Evolutionary conservation across 2,888 invertebrate genomes (phyloP), one percentile per base, ranked within the genome.

Genomic region (Machimus rusticus): DNA sequence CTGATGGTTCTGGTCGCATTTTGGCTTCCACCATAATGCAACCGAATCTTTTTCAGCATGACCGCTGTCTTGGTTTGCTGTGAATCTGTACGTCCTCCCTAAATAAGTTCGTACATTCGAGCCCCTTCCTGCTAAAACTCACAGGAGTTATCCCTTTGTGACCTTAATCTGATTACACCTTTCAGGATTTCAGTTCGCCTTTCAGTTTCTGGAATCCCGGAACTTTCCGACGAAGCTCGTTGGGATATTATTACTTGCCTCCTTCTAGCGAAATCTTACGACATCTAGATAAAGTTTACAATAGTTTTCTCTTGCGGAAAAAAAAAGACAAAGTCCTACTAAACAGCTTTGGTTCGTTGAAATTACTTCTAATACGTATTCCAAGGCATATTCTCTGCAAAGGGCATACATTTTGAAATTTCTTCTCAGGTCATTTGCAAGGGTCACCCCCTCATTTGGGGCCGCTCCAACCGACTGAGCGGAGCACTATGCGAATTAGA

Each of bases 91-190:
- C 5, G 28, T 79, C 23, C 9, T 16, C 23, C 9, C 23, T 46
- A 66, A 66, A 51, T 79, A 79, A 16, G 78, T 78, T 14, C 12
- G 79, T 46, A 51, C 46, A 12, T 79, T 46, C n/a, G 46, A 28
- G 16, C 23, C 23, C 19, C 23, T 51, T 23, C 16, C n/a, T 14
- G 51, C 23, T 12, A 51, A 79, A 79, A 28, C 6, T 79, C 79
- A 5, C 23, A 31, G n/a, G 46, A 78, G 78, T 78, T 78, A 19
- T 43, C 3, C 79, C 51, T 51, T 46, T 79, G 28, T 14, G 51
- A 46, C 16, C 79, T 46, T 79, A 79, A 79, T 79, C 79, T 79
- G 79, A 79, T 79, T 79, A 79, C 79, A 79, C 79, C 79, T 79
- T 79, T 79, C 79, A 79, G 51, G 79, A 23, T n/a, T 51, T 79